Percentiles rank a stretch among this genome's conserved stretches.
Evolutionary conservation across 1,140 invertebrate species (phyloP).

Genomic region (Drosophila arawakana): DNA sequence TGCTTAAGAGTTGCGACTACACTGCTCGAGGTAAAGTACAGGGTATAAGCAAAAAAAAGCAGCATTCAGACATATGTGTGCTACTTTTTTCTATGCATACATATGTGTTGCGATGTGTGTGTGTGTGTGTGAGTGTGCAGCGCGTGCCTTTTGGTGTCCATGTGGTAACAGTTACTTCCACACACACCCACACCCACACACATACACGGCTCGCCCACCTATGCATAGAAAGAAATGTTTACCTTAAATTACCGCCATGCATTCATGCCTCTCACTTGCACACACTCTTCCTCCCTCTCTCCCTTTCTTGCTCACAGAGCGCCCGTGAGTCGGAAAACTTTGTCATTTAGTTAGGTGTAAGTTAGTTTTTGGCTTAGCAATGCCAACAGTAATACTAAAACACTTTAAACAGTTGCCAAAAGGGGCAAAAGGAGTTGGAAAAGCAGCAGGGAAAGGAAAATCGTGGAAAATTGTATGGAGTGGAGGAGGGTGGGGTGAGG

Average conservation of each 20-base stretch:
- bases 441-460: too few relatives aligned
- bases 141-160: constrained; percentile 58
- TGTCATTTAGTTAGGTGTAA: constrained; percentile 81
- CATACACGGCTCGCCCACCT: constrained; percentile 9
- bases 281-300: background rate
- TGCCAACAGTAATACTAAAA: constrained; percentile 66
- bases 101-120: constrained; percentile 21
- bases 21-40: background rate
- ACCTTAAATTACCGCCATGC: constrained; percentile 58
- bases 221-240: constrained; percentile 63
- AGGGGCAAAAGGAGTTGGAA: constrained; percentile 4
- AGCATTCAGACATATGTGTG: constrained; percentile 17
- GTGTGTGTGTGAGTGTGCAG: constrained; percentile 36
- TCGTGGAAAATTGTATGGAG: too few relatives aligned
- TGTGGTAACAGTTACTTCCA: constrained; percentile 54
- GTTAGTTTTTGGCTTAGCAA: constrained; percentile 78
- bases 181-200: constrained; percentile 11
- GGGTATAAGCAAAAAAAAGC: constrained; percentile 27
- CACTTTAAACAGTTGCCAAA: constrained; percentile 67
- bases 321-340: constrained; percentile 62
- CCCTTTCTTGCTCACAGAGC: constrained; percentile 20
- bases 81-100: constrained; percentile 18
- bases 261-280: constrained; percentile 12
- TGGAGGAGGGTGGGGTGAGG: background rate
- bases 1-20: background rate